Conservation (phyloP, 2,113 vertebrate species). For the Leptodactylus fuscus region DNA sequence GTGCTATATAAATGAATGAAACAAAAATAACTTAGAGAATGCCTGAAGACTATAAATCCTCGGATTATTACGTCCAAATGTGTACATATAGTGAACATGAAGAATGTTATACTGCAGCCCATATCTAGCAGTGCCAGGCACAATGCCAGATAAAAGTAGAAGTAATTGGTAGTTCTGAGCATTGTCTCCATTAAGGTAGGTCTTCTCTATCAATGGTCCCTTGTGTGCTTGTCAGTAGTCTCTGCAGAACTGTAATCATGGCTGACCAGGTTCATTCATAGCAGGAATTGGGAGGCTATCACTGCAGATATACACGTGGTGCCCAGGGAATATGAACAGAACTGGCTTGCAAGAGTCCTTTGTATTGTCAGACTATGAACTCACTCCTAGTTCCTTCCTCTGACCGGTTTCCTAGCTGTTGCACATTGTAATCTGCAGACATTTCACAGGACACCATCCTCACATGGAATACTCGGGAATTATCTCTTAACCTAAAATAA, state of each 20-base stretch:
- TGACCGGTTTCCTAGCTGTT: neutral
- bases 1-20: no score
- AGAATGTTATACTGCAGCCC: no score
- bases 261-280: neutral
- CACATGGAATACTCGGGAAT: neutral
- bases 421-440: conserved; percentile 1
- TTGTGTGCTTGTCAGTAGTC: neutral
- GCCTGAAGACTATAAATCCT: no score
- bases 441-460: neutral
- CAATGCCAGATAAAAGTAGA: neutral
- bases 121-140: neutral
- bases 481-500: neutral
- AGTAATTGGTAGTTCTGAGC: neutral
- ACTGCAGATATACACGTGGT: neutral
- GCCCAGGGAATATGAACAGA: conserved; percentile 2
- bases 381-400: conserved; percentile 9
- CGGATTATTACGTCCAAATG: no score
- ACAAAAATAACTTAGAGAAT: no score
- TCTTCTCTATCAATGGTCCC: neutral
- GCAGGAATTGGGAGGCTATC: conserved; percentile 9
- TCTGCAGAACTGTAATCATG: neutral
- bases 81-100: no score
- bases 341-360: conserved; percentile 13
- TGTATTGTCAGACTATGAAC: conserved; percentile 28
- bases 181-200: neutral